These are phyloP conservation scores for Brachionus asplanchnoidis DNA, from an alignment of 1,140 invertebrate genomes.

Conservation along the genomic window DNA sequence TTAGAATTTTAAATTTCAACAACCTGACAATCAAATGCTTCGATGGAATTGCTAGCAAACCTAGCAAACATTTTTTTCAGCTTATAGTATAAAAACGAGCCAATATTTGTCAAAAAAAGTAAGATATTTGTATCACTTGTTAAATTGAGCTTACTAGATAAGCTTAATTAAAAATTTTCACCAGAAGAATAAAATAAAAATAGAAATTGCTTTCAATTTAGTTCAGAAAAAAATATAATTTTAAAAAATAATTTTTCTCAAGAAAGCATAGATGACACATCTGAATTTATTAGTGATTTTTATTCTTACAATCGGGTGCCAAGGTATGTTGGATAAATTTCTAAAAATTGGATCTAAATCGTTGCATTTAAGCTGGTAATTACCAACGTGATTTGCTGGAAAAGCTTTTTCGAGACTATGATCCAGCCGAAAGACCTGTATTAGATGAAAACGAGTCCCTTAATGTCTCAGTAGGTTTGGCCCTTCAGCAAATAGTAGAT, in stretches of 20 bases:
- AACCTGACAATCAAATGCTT: background rate
- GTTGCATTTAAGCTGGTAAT: background rate
- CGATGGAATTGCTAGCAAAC: background rate
- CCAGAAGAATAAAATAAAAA: background rate
- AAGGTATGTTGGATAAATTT: background rate
- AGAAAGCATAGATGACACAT: background rate
- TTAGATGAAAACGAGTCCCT: conserved; percentile 8
- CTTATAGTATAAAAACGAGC: background rate
- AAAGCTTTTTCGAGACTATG: conserved; percentile 31
- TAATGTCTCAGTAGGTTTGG: conserved; percentile 34
- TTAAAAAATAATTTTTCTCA: background rate
- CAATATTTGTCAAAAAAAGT: background rate
- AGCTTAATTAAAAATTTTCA: background rate
- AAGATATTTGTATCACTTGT: background rate
- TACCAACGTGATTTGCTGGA: conserved; percentile 18
- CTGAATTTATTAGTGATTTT: background rate
- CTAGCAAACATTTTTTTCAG: background rate
- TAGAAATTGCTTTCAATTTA: background rate
- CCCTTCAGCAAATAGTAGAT: conserved; percentile 38
- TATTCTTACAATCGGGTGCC: background rate
- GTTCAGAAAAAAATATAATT: background rate
- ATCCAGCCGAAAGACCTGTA: conserved; percentile 31
- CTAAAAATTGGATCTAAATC: background rate
- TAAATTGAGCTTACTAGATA: background rate
- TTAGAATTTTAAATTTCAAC: background rate